Conservation (phyloP, 2,888 invertebrate genomes). For the Schizaphis graminum region DNA sequence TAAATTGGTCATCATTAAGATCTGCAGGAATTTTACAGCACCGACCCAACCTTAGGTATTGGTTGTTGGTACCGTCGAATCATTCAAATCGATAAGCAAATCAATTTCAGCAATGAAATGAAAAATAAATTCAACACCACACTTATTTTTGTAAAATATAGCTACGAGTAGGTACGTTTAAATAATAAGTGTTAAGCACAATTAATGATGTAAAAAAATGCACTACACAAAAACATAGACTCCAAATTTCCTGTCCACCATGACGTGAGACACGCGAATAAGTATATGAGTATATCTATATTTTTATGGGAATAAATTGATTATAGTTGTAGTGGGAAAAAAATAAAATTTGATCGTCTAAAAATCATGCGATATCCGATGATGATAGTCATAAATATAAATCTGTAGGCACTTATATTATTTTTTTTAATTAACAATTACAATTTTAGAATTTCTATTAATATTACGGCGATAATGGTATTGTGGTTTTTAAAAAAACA, state of each 20-base stretch:
- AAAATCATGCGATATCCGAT: not conserved
- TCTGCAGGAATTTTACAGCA: not conserved
- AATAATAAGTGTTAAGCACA: not conserved
- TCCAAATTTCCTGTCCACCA: not conserved
- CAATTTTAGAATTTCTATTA: not conserved
- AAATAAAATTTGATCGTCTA: not conserved
- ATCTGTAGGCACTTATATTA: not conserved
- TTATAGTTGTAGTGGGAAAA: not conserved
- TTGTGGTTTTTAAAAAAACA: not conserved
- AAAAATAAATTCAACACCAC: not conserved
- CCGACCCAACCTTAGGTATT: not conserved
- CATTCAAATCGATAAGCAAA: not conserved
- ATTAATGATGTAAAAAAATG: conserved; percentile 6
- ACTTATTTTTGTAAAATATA: not conserved
- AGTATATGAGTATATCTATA: not conserved
- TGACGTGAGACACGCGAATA: not conserved
- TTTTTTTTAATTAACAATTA: not conserved
- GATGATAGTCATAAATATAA: not conserved
- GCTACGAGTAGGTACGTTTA: not conserved
- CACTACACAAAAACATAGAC: not conserved
- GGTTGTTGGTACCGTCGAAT: not conserved
- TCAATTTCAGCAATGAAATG: not conserved
- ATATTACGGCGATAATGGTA: not conserved
- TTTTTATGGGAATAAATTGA: not conserved
- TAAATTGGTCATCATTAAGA: conserved; percentile 29